Conservation (phyloP, 2,888 invertebrate genomes). For the Mechanitis mazaeus region DNA sequence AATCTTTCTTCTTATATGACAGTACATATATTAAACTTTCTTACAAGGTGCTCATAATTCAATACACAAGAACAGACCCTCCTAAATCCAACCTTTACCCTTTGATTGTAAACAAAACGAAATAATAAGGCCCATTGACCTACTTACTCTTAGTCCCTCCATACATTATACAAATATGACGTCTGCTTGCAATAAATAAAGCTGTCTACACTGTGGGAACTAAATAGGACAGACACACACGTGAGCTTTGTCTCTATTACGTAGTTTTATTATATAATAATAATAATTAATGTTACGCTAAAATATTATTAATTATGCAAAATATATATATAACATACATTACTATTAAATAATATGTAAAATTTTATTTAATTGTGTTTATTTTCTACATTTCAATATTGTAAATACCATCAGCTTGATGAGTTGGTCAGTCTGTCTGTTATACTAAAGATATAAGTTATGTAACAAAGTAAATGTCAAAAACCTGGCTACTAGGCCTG, state of each 20-base stretch:
- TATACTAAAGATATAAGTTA: no score
- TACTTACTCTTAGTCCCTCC: background rate
- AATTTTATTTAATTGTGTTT: no score
- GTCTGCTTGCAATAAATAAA: conserved; percentile 31
- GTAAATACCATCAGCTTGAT: no score
- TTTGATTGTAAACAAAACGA: background rate
- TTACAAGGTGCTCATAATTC: background rate
- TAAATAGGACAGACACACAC: conserved; percentile 44
- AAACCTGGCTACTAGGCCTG: no score
- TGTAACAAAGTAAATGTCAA: no score
- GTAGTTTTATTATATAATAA: no score
- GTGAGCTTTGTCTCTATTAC: conserved; percentile 10
- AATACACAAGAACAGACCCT: background rate
- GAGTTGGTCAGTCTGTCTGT: no score
- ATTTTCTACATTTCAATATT: no score
- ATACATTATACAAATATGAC: conserved; percentile 11
- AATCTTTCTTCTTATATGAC: background rate
- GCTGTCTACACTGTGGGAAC: conserved; percentile 31
- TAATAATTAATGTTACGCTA: no score
- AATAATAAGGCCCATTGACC: background rate
- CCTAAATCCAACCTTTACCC: conserved; percentile 1
- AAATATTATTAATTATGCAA: no score
- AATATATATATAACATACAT: no score
- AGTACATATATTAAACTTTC: background rate
- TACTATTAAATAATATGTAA: no score